Evolutionary conservation across 2,113 vertebrate species (phyloP).

Genomic region (Cephalopholis sonnerati): DNA sequence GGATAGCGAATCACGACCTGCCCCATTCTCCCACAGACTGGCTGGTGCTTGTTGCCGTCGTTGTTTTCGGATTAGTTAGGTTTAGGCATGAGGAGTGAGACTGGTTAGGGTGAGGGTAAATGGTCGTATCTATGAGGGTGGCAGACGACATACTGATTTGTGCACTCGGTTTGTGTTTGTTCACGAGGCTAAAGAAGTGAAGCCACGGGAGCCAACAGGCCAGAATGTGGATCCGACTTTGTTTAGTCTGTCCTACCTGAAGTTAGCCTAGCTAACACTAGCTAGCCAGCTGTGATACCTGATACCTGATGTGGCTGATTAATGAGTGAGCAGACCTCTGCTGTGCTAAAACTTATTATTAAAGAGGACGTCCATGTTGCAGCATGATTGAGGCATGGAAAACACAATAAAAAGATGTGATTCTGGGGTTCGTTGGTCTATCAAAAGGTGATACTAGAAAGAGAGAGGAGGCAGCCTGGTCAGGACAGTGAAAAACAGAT

Average conservation of each 20-base stretch:
- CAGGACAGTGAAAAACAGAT: slow-evolving; percentile 29
- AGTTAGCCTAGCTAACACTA: neutral
- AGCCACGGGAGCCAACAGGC: no score
- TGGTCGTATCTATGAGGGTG: no score
- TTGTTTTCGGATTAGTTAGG: no score
- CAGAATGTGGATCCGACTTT: no score
- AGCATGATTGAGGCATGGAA: neutral
- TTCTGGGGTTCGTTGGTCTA: neutral
- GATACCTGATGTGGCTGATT: neutral
- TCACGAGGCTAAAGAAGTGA: no score
- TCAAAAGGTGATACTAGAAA: neutral
- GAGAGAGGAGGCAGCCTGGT: neutral
- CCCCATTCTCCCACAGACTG: no score
- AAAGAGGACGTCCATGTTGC: no score
- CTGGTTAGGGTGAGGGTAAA: no score
- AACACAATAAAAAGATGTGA: neutral
- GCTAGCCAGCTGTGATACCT: neutral
- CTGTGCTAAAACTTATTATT: neutral
- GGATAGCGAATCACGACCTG: no score
- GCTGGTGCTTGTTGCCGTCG: no score
- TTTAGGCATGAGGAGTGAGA: no score
- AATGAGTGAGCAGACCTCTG: neutral
- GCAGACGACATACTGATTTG: no score
- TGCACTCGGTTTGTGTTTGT: neutral
- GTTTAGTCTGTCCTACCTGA: neutral